Evolutionary conservation across 2,113 vertebrate species (phyloP).

Genomic region (Marcusenius ussheri): DNA sequence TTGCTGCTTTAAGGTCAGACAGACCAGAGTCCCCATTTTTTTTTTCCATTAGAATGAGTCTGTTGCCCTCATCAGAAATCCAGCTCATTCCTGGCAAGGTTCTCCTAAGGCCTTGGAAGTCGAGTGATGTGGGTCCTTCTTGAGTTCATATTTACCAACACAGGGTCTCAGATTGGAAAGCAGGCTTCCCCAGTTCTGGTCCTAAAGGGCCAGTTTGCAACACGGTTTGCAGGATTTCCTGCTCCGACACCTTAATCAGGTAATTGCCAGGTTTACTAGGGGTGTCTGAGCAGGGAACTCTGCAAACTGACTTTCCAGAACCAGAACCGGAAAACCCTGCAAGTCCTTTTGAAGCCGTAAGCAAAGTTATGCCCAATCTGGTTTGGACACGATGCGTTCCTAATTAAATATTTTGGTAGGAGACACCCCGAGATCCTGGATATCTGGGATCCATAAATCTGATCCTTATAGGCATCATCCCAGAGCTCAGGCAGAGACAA

Average conservation of each 20-base stretch:
- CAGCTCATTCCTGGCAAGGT: not conserved
- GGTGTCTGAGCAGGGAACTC: not conserved
- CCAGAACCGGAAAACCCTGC: not conserved
- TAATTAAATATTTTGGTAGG: not conserved
- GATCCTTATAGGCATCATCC: not conserved
- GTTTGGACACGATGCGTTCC: not conserved
- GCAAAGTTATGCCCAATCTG: not conserved
- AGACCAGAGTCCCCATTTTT: not conserved
- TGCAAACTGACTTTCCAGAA: not conserved
- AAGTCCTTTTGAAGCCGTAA: not conserved
- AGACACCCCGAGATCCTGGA: not conserved
- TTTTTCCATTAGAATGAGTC: not conserved
- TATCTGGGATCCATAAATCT: not conserved
- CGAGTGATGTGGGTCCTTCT: not conserved
- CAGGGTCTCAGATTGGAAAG: not conserved
- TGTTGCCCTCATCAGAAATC: constrained; percentile 18
- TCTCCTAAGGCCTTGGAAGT: not conserved
- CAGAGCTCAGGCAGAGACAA: not conserved
- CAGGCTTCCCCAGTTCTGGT: not conserved
- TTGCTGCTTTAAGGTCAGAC: not conserved
- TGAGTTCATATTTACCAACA: not conserved
- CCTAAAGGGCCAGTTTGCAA: not conserved
- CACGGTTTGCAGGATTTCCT: not conserved
- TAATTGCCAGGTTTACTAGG: not conserved
- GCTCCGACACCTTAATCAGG: not conserved